These are phyloP conservation scores for Triplophysa dalaica DNA, from an alignment of 2,113 vertebrate species.

Conservation along the genomic window DNA sequence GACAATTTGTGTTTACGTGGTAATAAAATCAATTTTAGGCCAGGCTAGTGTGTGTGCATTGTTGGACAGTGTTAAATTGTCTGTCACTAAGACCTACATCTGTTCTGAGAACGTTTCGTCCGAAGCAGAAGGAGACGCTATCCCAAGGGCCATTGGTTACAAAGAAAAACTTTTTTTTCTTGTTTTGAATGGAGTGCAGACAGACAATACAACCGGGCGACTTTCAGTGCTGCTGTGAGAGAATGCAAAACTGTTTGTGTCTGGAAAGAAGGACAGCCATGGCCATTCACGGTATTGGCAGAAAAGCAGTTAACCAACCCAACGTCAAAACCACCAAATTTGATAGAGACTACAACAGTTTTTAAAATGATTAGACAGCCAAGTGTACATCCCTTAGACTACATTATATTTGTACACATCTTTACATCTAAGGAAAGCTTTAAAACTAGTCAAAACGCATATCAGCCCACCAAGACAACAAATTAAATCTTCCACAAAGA, in stretches of 20 bases:
- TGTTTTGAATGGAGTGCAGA: not conserved
- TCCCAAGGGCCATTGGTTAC: slow-evolving; percentile 10
- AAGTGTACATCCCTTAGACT: too few relatives aligned
- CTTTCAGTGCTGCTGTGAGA: slow-evolving; percentile 8
- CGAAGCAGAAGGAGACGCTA: slow-evolving; percentile 2
- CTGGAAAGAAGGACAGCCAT: too few relatives aligned
- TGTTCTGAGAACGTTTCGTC: slow-evolving; percentile 30
- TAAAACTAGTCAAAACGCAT: not conserved
- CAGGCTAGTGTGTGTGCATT: slow-evolving; percentile 35
- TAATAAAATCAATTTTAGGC: slow-evolving; percentile 15
- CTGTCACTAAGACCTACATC: slow-evolving; percentile 59
- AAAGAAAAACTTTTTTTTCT: slow-evolving; percentile 16
- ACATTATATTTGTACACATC: too few relatives aligned
- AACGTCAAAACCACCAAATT: not conserved
- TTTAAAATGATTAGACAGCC: too few relatives aligned
- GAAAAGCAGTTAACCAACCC: slow-evolving; percentile 29
- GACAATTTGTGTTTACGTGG: slow-evolving; percentile 24
- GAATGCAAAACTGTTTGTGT: not conserved
- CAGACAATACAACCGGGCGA: not conserved
- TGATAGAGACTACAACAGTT: too few relatives aligned
- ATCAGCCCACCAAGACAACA: not conserved
- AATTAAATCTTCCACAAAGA: too few relatives aligned
- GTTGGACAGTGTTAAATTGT: slow-evolving; percentile 56
- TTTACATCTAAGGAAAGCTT: not conserved
- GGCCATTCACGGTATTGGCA: slow-evolving; percentile 13